phyloP scores from a whole-genome alignment of 2,888 invertebrate genomes.

The Tupiocoris notatus region DNA sequence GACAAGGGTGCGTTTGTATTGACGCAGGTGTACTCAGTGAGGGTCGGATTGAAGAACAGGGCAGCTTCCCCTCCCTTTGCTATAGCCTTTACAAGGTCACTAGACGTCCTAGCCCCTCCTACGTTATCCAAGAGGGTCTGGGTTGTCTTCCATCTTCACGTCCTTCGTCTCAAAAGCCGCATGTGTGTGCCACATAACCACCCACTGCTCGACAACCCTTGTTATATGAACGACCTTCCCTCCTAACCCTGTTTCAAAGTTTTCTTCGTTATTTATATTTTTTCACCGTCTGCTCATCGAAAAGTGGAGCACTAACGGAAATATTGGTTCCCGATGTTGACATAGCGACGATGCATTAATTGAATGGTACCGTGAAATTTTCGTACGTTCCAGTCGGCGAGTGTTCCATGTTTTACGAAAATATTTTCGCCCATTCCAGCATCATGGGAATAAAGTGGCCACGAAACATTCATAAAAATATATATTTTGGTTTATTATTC shows the following conservation, averaged over 20 bases:
- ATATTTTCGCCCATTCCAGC: too few relatives aligned
- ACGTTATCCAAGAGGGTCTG: too few relatives aligned
- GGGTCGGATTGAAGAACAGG: too few relatives aligned
- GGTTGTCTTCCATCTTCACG: background rate
- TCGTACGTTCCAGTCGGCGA: too few relatives aligned
- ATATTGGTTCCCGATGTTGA: background rate
- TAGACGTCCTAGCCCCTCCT: conserved; percentile 22
- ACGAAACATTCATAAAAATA: too few relatives aligned
- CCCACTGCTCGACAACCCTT: background rate
- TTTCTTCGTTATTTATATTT: conserved; percentile 10
- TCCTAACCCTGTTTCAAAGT: conserved; percentile 16
- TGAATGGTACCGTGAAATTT: too few relatives aligned
- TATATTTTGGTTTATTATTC: too few relatives aligned
- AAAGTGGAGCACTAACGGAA: conserved; percentile 14
- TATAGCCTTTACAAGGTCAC: conserved; percentile 27
- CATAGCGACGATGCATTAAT: too few relatives aligned
- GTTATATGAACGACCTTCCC: background rate
- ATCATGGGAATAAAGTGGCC: too few relatives aligned
- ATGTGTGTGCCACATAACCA: conserved; percentile 7
- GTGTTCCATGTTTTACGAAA: too few relatives aligned
- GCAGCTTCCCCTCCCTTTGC: too few relatives aligned
- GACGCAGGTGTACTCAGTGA: conserved; percentile 33
- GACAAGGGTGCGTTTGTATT: conserved; percentile 28
- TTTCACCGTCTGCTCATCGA: background rate
- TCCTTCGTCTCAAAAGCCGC: conserved; percentile 22